A percentile compares a stretch with the other conserved stretches of the same genome.
Evolutionary conservation across 2,113 vertebrate genomes (phyloP).

Genomic region (Craseonycteris thonglongyai): DNA sequence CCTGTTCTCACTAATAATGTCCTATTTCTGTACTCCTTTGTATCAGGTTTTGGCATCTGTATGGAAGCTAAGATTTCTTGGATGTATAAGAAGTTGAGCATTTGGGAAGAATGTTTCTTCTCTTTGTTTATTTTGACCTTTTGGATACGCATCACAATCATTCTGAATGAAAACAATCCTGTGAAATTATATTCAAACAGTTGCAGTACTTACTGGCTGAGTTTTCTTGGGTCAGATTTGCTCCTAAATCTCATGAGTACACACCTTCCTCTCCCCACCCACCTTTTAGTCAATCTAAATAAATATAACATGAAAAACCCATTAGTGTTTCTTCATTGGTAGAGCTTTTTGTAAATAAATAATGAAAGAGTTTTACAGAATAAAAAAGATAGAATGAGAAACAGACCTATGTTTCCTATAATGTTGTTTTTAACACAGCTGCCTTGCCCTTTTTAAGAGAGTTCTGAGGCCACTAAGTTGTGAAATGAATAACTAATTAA

Average conservation of each 20-base stretch:
- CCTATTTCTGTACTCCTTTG: neutral
- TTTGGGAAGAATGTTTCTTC: neutral
- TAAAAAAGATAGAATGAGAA: neutral
- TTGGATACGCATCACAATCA: neutral
- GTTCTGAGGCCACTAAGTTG: neutral
- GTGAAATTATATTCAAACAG: neutral
- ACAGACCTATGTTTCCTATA: neutral
- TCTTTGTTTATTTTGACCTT: slow-evolving; percentile 20
- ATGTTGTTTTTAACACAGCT: neutral
- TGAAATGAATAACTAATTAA: neutral
- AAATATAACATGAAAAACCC: neutral
- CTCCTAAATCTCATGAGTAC: neutral
- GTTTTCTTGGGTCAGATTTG: neutral
- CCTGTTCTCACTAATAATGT: neutral
- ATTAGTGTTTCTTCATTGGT: neutral
- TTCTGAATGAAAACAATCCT: neutral
- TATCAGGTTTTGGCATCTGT: neutral
- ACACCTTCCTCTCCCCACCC: neutral
- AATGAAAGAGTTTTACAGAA: slow-evolving; percentile 5
- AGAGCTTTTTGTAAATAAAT: neutral
- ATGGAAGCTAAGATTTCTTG: neutral
- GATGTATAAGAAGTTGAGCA: neutral
- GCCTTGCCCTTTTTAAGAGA: neutral
- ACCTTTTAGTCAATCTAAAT: neutral
- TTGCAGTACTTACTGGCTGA: slow-evolving; percentile 19